Conservation (phyloP, 2,113 vertebrate species). For the Nycticorax nycticorax region DNA sequence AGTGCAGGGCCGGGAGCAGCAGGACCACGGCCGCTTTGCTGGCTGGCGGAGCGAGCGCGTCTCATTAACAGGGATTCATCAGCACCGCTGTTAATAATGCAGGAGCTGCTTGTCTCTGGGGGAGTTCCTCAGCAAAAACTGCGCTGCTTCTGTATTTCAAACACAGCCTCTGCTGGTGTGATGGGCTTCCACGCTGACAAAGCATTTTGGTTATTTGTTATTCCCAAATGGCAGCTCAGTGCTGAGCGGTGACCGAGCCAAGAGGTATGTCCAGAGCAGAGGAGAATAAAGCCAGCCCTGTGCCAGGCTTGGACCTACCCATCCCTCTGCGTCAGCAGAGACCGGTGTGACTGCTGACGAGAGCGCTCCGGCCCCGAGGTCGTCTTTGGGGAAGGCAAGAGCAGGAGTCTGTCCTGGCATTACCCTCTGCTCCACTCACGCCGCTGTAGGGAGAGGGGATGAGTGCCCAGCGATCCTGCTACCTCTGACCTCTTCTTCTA, state of each 20-base stretch:
- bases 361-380: background rate
- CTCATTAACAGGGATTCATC: slow-evolving; percentile 69
- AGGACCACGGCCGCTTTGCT: background rate
- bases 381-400: background rate
- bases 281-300: background rate
- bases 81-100: slow-evolving; percentile 56
- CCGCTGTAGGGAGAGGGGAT: background rate
- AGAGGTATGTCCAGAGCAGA: background rate
- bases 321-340: background rate
- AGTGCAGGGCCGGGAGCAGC: background rate
- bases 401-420: background rate
- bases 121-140: slow-evolving; percentile 56
- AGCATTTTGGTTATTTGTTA: slow-evolving; percentile 31
- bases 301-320: background rate
- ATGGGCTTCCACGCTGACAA: slow-evolving; percentile 30
- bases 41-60: background rate
- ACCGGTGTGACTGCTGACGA: background rate
- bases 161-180: background rate
- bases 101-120: slow-evolving; percentile 52
- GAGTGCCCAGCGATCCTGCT: background rate
- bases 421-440: background rate
- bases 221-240: background rate
- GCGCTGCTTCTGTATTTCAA: slow-evolving; percentile 19
- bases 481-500: background rate
- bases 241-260: background rate